Evolutionary conservation across 2,888 invertebrate species (phyloP), one percentile per base, ranked within the genome.

Genomic region (Nycteola revayana): DNA sequence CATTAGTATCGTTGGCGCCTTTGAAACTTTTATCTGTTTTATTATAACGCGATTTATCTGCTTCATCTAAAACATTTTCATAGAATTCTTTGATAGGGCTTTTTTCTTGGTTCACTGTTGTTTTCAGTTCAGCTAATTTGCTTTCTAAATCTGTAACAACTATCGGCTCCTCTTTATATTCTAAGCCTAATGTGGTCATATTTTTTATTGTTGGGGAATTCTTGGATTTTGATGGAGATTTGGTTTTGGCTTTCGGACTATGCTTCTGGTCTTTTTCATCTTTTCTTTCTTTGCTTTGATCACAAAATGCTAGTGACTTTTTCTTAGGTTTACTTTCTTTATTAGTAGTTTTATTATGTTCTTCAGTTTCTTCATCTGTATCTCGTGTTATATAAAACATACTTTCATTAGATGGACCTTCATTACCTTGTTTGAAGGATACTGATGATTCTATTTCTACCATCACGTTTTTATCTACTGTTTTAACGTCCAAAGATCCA

Each of bases 1-100:
- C 76, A 6, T 68, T 71, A 0, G 85, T 86, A 28, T 76, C 67
- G 11, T 84, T 68, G 0, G 74, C 78, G 11, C 64, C 59, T 38
- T 60, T 68, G 6, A 66, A 58, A 14, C 44, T 64, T 39, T 60
- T 65, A 5, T 21, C 7, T 14, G 21, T 21, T 2, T n/a, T 21
- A 7, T 21, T 21, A n/a, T 2, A 14, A 14, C n/a, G 7, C 2
- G 21, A 21, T 7, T 21, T 21, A n/a, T 21, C 7, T 7, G 3
- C n/a, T 7, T 7, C 21, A 21, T n/a, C 21, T 21, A 21, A 5
- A n/a, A 3, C 14, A 14, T 52, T 50, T 27, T 72, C 63, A 4
- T 50, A 56, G 25, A 59, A 33, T 14, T 11, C 54, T 61, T 66
- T 3, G 30, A 33, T 1, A 5, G 25, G 9, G 6, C 30, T 42